A percentile compares a stretch with the other conserved stretches of the same genome.
Conservation (phyloP, 2,797 vertebrate genomes). For the Mus spretus region DNA sequence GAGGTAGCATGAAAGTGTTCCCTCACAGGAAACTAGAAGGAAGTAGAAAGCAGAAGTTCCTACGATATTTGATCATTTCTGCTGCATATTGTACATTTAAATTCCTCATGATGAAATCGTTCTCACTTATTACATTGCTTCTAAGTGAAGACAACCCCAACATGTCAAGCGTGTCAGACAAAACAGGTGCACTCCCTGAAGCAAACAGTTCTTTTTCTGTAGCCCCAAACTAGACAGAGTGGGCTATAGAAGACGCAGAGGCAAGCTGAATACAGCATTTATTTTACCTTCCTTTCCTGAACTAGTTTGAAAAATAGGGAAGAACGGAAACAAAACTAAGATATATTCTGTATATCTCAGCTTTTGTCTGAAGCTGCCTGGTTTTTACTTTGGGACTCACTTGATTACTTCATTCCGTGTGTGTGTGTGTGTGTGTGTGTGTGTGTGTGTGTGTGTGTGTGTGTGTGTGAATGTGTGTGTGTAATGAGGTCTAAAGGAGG, state of each 20-base stretch:
- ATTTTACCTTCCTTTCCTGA: constrained; percentile 22
- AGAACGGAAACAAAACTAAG: background rate
- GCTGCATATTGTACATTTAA: constrained; percentile 25
- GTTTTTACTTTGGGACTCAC: constrained; percentile 30
- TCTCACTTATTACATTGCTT: constrained; percentile 14
- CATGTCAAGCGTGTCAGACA: background rate
- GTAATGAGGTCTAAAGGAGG: background rate
- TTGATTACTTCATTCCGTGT: background rate
- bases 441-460: background rate
- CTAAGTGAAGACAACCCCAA: constrained; percentile 50
- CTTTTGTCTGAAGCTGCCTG: constrained; percentile 6
- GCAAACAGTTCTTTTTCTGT: constrained; percentile 33
- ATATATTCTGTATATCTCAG: background rate
- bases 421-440: background rate
- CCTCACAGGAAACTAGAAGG: background rate
- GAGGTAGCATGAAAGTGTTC: background rate
- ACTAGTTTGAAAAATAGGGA: constrained; percentile 36
- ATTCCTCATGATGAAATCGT: constrained; percentile 14
- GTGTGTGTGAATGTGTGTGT: background rate
- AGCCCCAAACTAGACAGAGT: constrained; percentile 21
- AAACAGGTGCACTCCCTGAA: constrained; percentile 2
- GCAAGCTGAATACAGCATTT: background rate
- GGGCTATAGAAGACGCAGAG: constrained; percentile 15
- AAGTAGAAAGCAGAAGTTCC: background rate
- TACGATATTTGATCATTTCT: constrained; percentile 46